Conservation (phyloP, 2,797 vertebrate genomes). For the Babyrousa celebensis region DNA sequence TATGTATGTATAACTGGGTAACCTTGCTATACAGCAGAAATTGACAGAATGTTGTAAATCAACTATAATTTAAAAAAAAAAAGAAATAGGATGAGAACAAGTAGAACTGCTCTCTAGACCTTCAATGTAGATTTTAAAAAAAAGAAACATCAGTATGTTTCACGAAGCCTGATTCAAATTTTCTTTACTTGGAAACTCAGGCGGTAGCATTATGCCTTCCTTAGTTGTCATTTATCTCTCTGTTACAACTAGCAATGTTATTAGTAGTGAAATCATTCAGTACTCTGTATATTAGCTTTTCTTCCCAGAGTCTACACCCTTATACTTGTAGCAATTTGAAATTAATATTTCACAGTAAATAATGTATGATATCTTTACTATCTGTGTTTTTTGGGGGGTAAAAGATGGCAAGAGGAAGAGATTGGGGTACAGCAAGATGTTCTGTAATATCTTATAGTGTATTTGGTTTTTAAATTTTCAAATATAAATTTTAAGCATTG, state of each 20-base stretch:
- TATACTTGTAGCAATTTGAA: not conserved
- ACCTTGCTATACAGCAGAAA: too few relatives aligned
- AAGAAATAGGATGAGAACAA: not conserved
- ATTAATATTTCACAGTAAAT: not conserved
- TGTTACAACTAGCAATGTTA: not conserved
- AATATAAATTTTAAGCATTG: not conserved
- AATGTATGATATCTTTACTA: not conserved
- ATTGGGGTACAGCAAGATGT: not conserved
- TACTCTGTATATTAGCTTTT: not conserved
- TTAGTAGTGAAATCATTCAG: not conserved
- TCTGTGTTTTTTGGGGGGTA: fast-evolving
- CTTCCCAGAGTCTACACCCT: not conserved
- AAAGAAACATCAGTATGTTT: not conserved
- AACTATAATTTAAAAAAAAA: too few relatives aligned
- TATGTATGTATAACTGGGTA: too few relatives aligned
- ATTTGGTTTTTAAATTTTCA: not conserved
- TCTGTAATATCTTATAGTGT: not conserved
- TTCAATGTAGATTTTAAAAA: not conserved
- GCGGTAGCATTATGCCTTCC: fast-evolving
- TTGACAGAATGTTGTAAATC: too few relatives aligned
- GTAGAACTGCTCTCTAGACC: not conserved
- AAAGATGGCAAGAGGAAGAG: not conserved
- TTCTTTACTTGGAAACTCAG: not conserved
- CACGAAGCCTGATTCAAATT: not conserved
- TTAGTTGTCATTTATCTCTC: not conserved